Evolutionary conservation across 2,888 invertebrate genomes (phyloP), one percentile per base, ranked within the genome.

Genomic region (Dryocosmus kuriphilus): DNA sequence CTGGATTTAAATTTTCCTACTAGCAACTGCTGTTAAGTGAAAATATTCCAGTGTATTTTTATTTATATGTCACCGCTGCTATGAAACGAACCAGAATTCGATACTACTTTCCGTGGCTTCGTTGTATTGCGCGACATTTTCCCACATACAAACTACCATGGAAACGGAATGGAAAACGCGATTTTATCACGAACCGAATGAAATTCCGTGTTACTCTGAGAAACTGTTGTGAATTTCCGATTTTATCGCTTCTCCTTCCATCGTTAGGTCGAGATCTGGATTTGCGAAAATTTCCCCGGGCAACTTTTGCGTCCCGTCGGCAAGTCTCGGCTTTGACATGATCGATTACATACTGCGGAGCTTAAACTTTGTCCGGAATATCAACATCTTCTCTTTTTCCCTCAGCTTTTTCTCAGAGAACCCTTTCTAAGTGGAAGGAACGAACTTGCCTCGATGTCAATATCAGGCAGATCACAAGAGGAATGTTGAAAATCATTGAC

Each of bases 181-280:
- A 67, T 82, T 82, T 81, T 80, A 80, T 82, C 81, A 78, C 77
- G 38, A 75, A 79, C 73, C 77, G 75, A 82, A 80, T 82, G 79
- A 65, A 78, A 60, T 78, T 77, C 76, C 75, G 76, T 65, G 22
- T 65, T 41, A 14, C 24, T 76, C 77, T 76, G 82, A 75, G 79
- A 79, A 80, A 78, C 77, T 77, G 79, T 51, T 71, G 71, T 71
- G 51, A 71, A 71, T 71, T 71, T 71, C n/a, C 51, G 51, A 71
- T 71, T 71, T 71, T 71, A 71, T 71, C 51, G 71, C 30, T 51
- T 71, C 46, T 30, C 46, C 46, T 71, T 51, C 46, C 32, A 30
- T 71, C 71, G 51, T 71, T 71, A 22, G 27, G 71, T 51, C 51
- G 71, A 71, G 71, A 71, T 46, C 71, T 71, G 71, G 51, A 51